Evolutionary conservation across 1,140 invertebrate genomes (phyloP).

Genomic region (Drosophila repleta): DNA sequence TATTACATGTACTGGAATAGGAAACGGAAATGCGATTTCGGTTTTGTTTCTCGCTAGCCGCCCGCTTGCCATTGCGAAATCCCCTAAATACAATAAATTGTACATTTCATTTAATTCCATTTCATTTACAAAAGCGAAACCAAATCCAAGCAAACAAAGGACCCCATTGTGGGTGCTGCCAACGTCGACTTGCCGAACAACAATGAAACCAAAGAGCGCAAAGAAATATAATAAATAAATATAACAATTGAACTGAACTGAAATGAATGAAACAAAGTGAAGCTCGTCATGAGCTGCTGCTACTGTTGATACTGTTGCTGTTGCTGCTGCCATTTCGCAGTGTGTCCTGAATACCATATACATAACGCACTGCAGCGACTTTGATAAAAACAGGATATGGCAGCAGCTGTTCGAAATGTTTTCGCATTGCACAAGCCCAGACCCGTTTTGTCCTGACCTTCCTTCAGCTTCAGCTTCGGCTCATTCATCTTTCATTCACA

Average conservation of each 20-base stretch:
- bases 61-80: slow-evolving; percentile 46
- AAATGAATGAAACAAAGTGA: slow-evolving; percentile 68
- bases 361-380: slow-evolving; percentile 25
- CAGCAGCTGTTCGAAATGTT: slow-evolving; percentile 21
- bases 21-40: slow-evolving; percentile 74
- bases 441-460: slow-evolving; percentile 19
- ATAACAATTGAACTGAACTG: slow-evolving; percentile 72
- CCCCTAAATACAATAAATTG: slow-evolving; percentile 81
- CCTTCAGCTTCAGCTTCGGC: background rate
- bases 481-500: slow-evolving; percentile 39
- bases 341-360: slow-evolving; percentile 1
- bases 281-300: slow-evolving; percentile 35
- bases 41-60: slow-evolving; percentile 53
- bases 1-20: slow-evolving; percentile 67
- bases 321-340: slow-evolving; percentile 1
- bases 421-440: slow-evolving; percentile 19
- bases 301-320: background rate
- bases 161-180: slow-evolving; percentile 59
- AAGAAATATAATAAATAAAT: slow-evolving; percentile 68
- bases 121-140: slow-evolving; percentile 78
- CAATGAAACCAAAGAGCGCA: slow-evolving; percentile 49
- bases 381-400: background rate
- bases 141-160: slow-evolving; percentile 63
- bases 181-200: slow-evolving; percentile 25
- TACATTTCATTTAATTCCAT: slow-evolving; percentile 81